Evolutionary conservation across 2,888 invertebrate species (phyloP).

Genomic region (Hermaeophaga mercurialis): DNA sequence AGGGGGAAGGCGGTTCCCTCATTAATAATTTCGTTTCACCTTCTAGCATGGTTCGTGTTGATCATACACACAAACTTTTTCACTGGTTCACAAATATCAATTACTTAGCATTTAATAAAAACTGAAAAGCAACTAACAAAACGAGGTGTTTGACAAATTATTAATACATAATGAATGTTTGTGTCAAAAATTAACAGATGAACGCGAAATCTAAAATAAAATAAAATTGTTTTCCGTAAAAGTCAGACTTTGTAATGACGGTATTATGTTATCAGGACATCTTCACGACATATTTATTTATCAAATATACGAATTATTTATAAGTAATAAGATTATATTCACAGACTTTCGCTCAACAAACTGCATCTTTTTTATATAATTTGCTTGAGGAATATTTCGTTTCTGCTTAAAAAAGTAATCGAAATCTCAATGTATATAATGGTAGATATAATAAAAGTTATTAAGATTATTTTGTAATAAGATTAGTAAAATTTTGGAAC

Average conservation of each 20-base stretch:
- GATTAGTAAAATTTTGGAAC: too few relatives aligned
- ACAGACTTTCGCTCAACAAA: neutral
- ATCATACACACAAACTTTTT: conserved; percentile 10
- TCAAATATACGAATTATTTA: conserved; percentile 20
- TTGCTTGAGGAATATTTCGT: neutral
- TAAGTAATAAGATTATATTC: neutral
- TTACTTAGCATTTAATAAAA: conserved; percentile 25
- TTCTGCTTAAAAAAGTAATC: neutral
- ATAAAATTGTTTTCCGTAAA: conserved; percentile 16
- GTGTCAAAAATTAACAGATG: conserved; percentile 32
- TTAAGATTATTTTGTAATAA: neutral
- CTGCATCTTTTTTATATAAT: neutral
- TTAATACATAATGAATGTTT: conserved; percentile 33
- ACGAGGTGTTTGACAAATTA: conserved; percentile 29
- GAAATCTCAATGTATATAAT: too few relatives aligned
- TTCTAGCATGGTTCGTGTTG: conserved; percentile 18
- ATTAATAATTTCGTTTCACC: conserved; percentile 33
- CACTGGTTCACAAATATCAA: neutral
- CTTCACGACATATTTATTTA: conserved; percentile 23
- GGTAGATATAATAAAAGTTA: neutral
- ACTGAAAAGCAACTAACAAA: conserved; percentile 10
- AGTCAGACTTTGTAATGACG: conserved; percentile 33
- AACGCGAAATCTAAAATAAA: conserved; percentile 19
- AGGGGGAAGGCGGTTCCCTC: conserved; percentile 21
- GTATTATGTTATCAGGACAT: conserved; percentile 40